Conservation (phyloP, 2,113 vertebrate species). For the Aptenodytes patagonicus region DNA sequence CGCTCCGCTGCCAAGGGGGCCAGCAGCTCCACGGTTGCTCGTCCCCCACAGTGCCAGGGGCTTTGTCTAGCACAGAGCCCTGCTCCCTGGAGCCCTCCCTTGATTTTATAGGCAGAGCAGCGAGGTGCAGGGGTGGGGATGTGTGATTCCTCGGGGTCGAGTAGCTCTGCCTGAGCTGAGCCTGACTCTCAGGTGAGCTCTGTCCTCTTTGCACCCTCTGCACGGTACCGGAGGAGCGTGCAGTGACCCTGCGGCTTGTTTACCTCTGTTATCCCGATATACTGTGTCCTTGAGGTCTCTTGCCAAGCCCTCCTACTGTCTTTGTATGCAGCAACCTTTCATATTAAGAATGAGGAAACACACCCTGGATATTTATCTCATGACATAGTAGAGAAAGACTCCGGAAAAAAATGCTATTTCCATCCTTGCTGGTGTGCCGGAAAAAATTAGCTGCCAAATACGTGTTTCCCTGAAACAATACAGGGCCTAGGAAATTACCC, state of each 20-base stretch:
- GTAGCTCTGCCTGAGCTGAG: background rate
- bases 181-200: background rate
- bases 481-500: background rate
- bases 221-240: rapidly evolving
- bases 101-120: background rate
- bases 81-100: background rate
- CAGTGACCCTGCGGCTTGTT: background rate
- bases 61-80: background rate
- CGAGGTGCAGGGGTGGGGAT: rapidly evolving
- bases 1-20: rapidly evolving
- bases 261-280: rapidly evolving
- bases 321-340: background rate
- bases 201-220: rapidly evolving
- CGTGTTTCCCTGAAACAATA: background rate
- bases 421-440: background rate
- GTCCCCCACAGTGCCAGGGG: rapidly evolving
- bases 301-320: background rate
- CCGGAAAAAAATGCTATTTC: background rate
- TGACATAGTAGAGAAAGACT: conserved; percentile 12
- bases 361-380: conserved; percentile 21
- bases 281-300: background rate
- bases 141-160: background rate
- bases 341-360: background rate
- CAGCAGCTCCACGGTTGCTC: background rate
- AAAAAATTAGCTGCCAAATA: background rate